Percentiles rank a stretch among this genome's conserved stretches.
Evolutionary conservation across 1,140 invertebrate species (phyloP).

Genomic region (Drosophila burlai): DNA sequence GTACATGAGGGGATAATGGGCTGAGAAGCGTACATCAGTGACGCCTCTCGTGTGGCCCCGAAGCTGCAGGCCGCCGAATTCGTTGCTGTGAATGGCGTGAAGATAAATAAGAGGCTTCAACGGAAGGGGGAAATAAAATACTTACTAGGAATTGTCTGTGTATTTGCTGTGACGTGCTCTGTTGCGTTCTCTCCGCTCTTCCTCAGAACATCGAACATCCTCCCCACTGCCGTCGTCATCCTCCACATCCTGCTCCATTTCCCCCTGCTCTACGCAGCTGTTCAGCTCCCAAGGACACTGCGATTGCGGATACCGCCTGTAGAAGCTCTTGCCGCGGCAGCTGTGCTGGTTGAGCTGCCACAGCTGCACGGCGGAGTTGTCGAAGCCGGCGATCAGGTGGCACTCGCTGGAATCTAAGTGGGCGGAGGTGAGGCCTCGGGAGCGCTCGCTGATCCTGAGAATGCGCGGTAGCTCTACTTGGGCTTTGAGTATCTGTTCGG

Average conservation of each 20-base stretch:
- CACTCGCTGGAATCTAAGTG: slow-evolving; percentile 72
- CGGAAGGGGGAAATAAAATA: background rate
- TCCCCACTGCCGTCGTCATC: slow-evolving; percentile 28
- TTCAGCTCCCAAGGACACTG: slow-evolving; percentile 79
- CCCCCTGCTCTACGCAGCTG: slow-evolving; percentile 55
- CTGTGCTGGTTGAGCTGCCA: slow-evolving; percentile 81
- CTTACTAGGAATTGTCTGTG: slow-evolving; percentile 75
- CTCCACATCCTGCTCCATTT: slow-evolving; percentile 44
- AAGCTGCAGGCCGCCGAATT: slow-evolving; percentile 87
- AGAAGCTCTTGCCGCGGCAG: slow-evolving; percentile 72
- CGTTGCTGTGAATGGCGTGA: slow-evolving; percentile 57
- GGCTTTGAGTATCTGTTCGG: slow-evolving; percentile 62
- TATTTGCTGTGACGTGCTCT: slow-evolving; percentile 64
- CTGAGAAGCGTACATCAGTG: slow-evolving; percentile 89
- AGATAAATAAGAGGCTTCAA: background rate
- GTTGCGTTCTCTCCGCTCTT: slow-evolving; percentile 41
- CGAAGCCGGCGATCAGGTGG: slow-evolving; percentile 78
- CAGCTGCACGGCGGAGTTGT: slow-evolving; percentile 76
- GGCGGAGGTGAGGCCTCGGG: slow-evolving; percentile 65
- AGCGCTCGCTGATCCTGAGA: slow-evolving; percentile 69
- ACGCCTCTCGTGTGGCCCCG: slow-evolving; percentile 91
- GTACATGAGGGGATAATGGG: slow-evolving; percentile 87
- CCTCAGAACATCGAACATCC: slow-evolving; percentile 23
- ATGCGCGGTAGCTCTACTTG: slow-evolving; percentile 67
- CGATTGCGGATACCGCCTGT: slow-evolving; percentile 51